Evolutionary conservation across 92 coral and sea anemone species (phyloP), one percentile per base, ranked within the genome.

Genomic region (Epizoanthus scotinus): DNA sequence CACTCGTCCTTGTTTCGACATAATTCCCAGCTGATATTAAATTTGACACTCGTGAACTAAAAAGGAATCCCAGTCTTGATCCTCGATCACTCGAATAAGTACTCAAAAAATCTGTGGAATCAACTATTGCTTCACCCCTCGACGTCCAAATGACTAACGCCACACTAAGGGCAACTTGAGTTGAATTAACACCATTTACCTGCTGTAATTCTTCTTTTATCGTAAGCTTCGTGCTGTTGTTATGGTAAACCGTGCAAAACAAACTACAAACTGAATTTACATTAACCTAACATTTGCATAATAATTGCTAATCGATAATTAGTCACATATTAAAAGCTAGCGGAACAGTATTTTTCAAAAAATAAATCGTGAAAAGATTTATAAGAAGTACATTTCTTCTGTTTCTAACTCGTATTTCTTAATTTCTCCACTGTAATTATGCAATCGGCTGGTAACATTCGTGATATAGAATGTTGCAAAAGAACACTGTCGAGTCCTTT

Each of bases 1-100:
- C 44, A 93, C 90, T 54, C 70, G 84, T 22, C 92, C 91, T 77
- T 87, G 93, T 77, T 89, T 90, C 65, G 87, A 58, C 93, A 91
- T 91, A 24, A 67, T 47, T 47, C 52, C 52, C 52, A 7, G 52
- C 14, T 44, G 52, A 44, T 44, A 44, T n/a, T n/a, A n/a, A n/a
- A 44, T 7, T 12, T 47, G 52, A 47, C 14, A 58, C 42, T 15
- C 57, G 20, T 17, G 12, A 73, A 29, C 2, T 36, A 53, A 59
- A 36, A 29, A 3, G 56, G 68, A 75, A 59, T 68, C 47, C 56
- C 40, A 34, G 40, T 34, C n/a, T n/a, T 21, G 52, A 47, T 44
- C 12, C 1, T 44, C 12, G 77, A 61, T 63, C 58, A 50, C 26
- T 12, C 44, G 70, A 64, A 8, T 64, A 10, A 64, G 12, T 19